Conservation (phyloP, 2,888 invertebrate genomes). For the Micoletzkya japonica region DNA sequence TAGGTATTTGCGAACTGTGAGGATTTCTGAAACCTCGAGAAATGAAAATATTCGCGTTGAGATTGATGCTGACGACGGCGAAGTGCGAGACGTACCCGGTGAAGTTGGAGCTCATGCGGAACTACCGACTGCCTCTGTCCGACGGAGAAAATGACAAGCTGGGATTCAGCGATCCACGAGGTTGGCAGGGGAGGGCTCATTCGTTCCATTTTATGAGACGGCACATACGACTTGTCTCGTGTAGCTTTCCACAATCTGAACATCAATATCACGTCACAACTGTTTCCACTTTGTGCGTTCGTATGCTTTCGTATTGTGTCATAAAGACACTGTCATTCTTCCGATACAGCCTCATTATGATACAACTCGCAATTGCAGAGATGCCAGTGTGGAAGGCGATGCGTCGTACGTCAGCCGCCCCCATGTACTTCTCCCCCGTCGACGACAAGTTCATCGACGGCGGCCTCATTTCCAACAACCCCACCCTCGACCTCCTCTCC, state of each 20-base stretch:
- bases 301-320: too few relatives aligned
- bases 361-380: too few relatives aligned
- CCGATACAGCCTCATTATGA: too few relatives aligned
- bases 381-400: slow-evolving; percentile 90
- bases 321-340: too few relatives aligned
- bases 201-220: too few relatives aligned
- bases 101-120: slow-evolving; percentile 89
- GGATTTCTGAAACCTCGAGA: too few relatives aligned
- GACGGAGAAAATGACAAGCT: slow-evolving; percentile 50
- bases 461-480: slow-evolving; percentile 87
- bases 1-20: too few relatives aligned
- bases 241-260: background rate
- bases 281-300: too few relatives aligned
- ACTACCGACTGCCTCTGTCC: slow-evolving; percentile 72
- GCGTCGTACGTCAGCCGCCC: slow-evolving; percentile 92
- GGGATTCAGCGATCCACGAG: slow-evolving; percentile 47
- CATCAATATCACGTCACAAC: too few relatives aligned
- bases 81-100: slow-evolving; percentile 89
- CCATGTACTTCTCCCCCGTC: slow-evolving; percentile 80
- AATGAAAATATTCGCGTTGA: too few relatives aligned
- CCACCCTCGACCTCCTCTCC: slow-evolving; percentile 88
- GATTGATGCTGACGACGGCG: slow-evolving; percentile 81
- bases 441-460: slow-evolving; percentile 63
- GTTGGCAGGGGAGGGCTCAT: slow-evolving; percentile 28
- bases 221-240: too few relatives aligned